Conservation (phyloP, 2,888 invertebrate genomes). For the Drosophila flavopinicola region DNA sequence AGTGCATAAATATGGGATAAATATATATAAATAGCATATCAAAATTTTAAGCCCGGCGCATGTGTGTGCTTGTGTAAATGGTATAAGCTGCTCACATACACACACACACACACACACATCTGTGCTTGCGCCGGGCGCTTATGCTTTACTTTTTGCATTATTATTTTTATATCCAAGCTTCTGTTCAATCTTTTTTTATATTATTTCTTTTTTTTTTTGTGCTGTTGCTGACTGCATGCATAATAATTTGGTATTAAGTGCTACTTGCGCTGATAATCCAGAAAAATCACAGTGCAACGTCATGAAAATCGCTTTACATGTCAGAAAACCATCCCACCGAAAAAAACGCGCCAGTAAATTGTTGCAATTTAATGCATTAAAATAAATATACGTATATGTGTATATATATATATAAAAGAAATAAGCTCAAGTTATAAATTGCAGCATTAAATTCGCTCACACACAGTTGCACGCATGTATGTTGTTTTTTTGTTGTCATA, state of each 20-base stretch:
- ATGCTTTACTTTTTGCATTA: slow-evolving; percentile 24
- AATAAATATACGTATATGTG: slow-evolving; percentile 9
- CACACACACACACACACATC: slow-evolving; percentile 4
- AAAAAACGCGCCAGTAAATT: slow-evolving; percentile 30
- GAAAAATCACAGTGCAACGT: slow-evolving; percentile 61
- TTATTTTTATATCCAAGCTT: slow-evolving; percentile 13
- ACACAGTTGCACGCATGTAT: slow-evolving; percentile 17
- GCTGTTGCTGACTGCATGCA: slow-evolving; percentile 65
- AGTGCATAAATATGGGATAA: slow-evolving; percentile 26
- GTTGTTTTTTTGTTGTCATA: slow-evolving; percentile 12
- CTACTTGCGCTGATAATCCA: slow-evolving; percentile 64
- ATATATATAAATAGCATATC: slow-evolving; percentile 34
- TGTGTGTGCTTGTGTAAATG: slow-evolving; percentile 16
- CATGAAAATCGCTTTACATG: slow-evolving; percentile 53
- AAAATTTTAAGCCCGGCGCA: slow-evolving; percentile 29
- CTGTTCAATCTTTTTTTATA: slow-evolving; percentile 12
- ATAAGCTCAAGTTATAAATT: slow-evolving; percentile 32
- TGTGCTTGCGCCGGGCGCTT: slow-evolving; percentile 48
- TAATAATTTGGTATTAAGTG: slow-evolving; percentile 77
- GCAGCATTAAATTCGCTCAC: slow-evolving; percentile 46
- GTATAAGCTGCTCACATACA: slow-evolving; percentile 24
- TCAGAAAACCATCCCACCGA: not conserved
- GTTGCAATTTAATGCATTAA: slow-evolving; percentile 24
- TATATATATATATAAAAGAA: not conserved
- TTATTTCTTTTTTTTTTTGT: slow-evolving; percentile 18